phyloP scores from a whole-genome alignment of 2,888 invertebrate species.

The Oasisia sp. region DNA sequence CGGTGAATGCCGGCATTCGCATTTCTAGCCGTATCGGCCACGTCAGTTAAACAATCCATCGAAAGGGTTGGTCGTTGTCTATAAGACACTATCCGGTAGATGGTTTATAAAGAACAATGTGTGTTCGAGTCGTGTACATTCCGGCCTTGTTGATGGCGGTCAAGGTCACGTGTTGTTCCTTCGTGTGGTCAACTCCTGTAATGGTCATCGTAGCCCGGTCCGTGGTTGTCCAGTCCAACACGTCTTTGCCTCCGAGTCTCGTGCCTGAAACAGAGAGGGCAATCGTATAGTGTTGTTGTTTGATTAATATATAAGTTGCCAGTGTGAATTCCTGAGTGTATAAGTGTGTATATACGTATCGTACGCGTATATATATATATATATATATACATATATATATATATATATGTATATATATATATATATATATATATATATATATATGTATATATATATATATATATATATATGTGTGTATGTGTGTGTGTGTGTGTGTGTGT shows the following conservation, averaged over 20 bases:
- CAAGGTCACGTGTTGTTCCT: constrained; percentile 21
- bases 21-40: background rate
- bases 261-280: background rate
- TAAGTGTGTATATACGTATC: no score
- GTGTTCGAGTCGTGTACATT: constrained; percentile 1
- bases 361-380: no score
- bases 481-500: no score
- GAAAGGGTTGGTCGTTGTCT: background rate
- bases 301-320: no score
- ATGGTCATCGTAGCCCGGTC: background rate
- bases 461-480: no score
- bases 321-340: no score
- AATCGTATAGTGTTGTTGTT: no score
- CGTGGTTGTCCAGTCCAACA: background rate
- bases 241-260: background rate
- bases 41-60: background rate
- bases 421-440: no score
- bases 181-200: constrained; percentile 13
- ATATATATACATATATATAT: no score
- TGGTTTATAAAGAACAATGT: background rate
- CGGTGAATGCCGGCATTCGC: background rate
- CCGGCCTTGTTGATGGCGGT: constrained; percentile 25
- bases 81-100: background rate
- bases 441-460: no score
- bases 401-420: no score